phyloP scores from a whole-genome alignment of 2,888 invertebrate genomes.

The Zaprionus bogoriensis region DNA sequence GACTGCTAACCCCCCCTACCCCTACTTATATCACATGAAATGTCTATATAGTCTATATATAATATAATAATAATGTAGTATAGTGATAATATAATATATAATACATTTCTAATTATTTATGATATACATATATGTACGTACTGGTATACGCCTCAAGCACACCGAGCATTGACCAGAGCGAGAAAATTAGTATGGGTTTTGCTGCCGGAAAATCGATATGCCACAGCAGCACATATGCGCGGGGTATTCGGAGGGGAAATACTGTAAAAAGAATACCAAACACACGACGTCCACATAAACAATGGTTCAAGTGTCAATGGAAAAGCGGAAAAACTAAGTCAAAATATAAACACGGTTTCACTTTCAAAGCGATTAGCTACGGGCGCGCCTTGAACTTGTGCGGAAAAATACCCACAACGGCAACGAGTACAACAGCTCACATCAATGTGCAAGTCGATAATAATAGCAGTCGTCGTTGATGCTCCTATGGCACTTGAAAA shows the following conservation, averaged over 20 bases:
- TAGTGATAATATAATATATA: too few species aligned
- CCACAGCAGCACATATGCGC: background rate
- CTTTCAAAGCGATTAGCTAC: conserved; percentile 78
- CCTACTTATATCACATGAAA: too few species aligned
- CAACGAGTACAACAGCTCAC: conserved; percentile 30
- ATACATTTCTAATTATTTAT: too few species aligned
- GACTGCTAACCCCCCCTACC: too few species aligned
- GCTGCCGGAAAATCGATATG: background rate
- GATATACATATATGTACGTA: too few species aligned
- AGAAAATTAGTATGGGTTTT: too few species aligned
- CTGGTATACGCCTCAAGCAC: background rate
- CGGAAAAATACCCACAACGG: conserved; percentile 44
- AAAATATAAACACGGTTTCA: conserved; percentile 79
- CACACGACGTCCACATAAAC: conserved; percentile 44
- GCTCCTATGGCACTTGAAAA: conserved; percentile 46
- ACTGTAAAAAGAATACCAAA: conserved; percentile 47
- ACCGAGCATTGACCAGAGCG: too few species aligned
- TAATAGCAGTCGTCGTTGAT: conserved; percentile 37
- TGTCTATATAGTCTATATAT: too few species aligned
- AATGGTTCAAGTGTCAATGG: conserved; percentile 57
- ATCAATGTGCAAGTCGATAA: conserved; percentile 53
- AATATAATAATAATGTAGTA: too few species aligned
- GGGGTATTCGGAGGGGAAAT: conserved; percentile 30
- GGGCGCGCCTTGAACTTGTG: conserved; percentile 65
- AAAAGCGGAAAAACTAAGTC: conserved; percentile 59